These are phyloP conservation scores for Barypeithes pellucidus DNA, from an alignment of 2,888 invertebrate species.

Conservation along the genomic window DNA sequence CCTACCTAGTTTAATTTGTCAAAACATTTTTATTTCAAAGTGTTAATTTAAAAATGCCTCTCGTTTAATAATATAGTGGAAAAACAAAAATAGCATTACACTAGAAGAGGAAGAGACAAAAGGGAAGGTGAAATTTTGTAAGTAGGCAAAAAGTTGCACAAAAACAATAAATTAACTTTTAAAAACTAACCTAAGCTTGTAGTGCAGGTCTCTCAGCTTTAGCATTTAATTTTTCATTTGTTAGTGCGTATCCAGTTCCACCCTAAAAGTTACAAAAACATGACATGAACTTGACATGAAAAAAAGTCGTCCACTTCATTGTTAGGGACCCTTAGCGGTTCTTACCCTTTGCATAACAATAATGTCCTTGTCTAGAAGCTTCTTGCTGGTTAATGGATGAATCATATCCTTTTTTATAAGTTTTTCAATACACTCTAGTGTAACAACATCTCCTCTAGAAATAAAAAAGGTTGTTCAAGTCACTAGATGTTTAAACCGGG, in stretches of 20 bases:
- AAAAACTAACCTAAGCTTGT: constrained; percentile 78
- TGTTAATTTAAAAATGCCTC: too few relatives aligned
- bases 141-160: too few relatives aligned
- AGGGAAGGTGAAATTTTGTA: too few relatives aligned
- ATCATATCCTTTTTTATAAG: constrained; percentile 97
- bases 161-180: too few relatives aligned
- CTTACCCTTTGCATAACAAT: constrained; percentile 90
- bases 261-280: constrained; percentile 75
- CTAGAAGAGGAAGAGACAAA: too few relatives aligned
- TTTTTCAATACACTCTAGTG: constrained; percentile 96
- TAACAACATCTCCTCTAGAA: constrained; percentile 93
- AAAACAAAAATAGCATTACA: too few relatives aligned
- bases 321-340: constrained; percentile 18
- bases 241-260: constrained; percentile 94
- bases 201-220: constrained; percentile 88
- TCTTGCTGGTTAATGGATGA: constrained; percentile 92
- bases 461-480: background rate
- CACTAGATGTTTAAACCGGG: background rate
- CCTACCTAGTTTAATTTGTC: too few relatives aligned
- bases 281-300: too few relatives aligned
- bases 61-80: too few relatives aligned
- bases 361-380: constrained; percentile 91
- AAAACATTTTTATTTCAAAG: too few relatives aligned
- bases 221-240: constrained; percentile 88
- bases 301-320: too few relatives aligned